Percentiles rank a stretch among this genome's conserved stretches.
Evolutionary conservation across 1,140 invertebrate species (phyloP).

Genomic region (Neelides sp.): DNA sequence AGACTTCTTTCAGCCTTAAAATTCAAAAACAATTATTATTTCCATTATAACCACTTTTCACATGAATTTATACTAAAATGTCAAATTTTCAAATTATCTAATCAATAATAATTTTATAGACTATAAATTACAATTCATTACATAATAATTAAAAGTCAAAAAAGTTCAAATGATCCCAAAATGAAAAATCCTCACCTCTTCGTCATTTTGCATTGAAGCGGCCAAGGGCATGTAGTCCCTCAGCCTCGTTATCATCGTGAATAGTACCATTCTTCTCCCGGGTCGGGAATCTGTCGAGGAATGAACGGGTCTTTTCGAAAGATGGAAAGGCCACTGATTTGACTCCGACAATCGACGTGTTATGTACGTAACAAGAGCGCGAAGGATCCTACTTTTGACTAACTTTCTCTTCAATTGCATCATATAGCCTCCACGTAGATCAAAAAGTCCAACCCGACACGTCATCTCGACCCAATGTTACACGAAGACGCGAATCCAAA

Average conservation of each 20-base stretch:
- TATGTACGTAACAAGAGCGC: neutral
- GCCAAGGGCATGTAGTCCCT: conserved; percentile 88
- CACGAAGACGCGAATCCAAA: too few species aligned
- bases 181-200: conserved; percentile 59
- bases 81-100: too few species aligned
- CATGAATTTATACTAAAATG: too few species aligned
- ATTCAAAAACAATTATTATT: conserved; percentile 32
- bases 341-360: neutral
- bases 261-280: conserved; percentile 67
- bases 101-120: too few species aligned
- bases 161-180: conserved; percentile 12
- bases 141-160: neutral
- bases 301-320: neutral
- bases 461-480: too few species aligned
- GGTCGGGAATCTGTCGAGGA: neutral
- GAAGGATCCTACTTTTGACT: neutral
- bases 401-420: too few species aligned
- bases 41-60: neutral
- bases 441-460: neutral
- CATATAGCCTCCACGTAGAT: neutral
- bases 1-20: conserved; percentile 75
- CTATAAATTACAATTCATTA: neutral
- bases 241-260: conserved; percentile 93
- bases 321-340: neutral
- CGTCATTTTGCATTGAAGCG: conserved; percentile 95